Percentiles rank a stretch among this genome's conserved stretches.
phyloP scores from a whole-genome alignment of 2,797 vertebrate genomes.

The Sitta carolinensis region DNA sequence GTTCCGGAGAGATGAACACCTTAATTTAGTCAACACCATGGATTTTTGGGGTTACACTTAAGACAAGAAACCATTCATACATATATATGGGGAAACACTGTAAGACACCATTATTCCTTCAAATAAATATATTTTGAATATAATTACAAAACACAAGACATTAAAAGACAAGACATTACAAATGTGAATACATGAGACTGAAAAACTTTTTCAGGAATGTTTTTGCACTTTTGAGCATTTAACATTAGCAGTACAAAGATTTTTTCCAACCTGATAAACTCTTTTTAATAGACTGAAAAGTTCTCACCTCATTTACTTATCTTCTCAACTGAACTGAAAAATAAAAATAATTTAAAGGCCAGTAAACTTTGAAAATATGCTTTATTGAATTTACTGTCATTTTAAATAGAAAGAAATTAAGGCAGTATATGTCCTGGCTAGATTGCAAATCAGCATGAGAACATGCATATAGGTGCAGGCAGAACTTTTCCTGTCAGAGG shows the following conservation, averaged over 20 bases:
- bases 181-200: neutral
- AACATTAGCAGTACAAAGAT: neutral
- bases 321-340: slow-evolving; percentile 21
- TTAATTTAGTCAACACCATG: neutral
- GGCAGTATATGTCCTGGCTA: neutral
- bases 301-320: slow-evolving; percentile 35
- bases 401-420: slow-evolving; percentile 49
- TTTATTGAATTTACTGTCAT: neutral
- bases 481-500: neutral
- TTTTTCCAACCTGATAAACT: slow-evolving; percentile 16
- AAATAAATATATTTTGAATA: neutral
- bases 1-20: neutral
- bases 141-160: neutral
- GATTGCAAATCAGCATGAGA: neutral
- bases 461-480: neutral
- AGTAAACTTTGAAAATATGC: slow-evolving; percentile 19
- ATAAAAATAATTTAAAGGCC: slow-evolving; percentile 46
- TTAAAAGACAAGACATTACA: neutral
- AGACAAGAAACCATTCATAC: neutral
- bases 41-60: neutral
- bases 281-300: neutral
- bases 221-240: neutral
- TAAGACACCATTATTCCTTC: neutral
- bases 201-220: neutral
- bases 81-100: neutral